These are phyloP conservation scores for Oscheius onirici DNA, from an alignment of 2,888 invertebrate genomes.

Conservation along the genomic window DNA sequence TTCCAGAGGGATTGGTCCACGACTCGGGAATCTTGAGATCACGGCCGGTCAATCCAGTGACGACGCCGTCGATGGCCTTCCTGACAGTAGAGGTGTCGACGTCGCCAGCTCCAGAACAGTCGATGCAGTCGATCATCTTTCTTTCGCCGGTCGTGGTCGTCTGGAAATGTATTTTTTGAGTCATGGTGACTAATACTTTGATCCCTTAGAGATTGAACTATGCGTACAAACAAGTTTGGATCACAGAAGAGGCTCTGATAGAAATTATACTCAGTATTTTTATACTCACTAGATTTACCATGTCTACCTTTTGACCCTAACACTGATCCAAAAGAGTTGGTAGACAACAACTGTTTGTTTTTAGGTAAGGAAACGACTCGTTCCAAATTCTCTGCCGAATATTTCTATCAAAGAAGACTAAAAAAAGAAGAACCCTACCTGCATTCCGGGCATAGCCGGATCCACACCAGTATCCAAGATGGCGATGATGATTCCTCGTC, in stretches of 20 bases:
- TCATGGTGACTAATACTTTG: too few relatives aligned
- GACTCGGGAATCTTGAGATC: slow-evolving; percentile 84
- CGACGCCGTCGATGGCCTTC: slow-evolving; percentile 78
- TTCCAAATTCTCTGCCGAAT: too few relatives aligned
- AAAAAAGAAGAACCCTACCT: slow-evolving; percentile 75
- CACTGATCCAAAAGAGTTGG: too few relatives aligned
- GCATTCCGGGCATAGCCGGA: slow-evolving; percentile 91
- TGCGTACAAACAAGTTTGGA: too few relatives aligned
- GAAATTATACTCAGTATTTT: too few relatives aligned
- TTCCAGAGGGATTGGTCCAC: slow-evolving; percentile 86
- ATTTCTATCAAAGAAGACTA: neutral
- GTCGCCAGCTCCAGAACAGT: slow-evolving; percentile 96
- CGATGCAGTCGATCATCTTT: slow-evolving; percentile 92
- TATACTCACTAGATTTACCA: too few relatives aligned
- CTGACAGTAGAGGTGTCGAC: slow-evolving; percentile 87
- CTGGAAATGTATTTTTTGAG: too few relatives aligned
- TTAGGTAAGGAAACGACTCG: too few relatives aligned
- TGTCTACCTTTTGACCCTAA: too few relatives aligned
- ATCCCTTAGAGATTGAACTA: too few relatives aligned
- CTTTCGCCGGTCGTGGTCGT: slow-evolving; percentile 86
- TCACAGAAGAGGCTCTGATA: too few relatives aligned
- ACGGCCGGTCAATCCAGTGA: slow-evolving; percentile 85
- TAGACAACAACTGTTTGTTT: too few relatives aligned
- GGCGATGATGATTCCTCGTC: slow-evolving; percentile 88
- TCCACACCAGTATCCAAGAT: slow-evolving; percentile 98